phyloP scores from a whole-genome alignment of 2,113 vertebrate genomes.

The Petrocephalus microphthalmus region DNA sequence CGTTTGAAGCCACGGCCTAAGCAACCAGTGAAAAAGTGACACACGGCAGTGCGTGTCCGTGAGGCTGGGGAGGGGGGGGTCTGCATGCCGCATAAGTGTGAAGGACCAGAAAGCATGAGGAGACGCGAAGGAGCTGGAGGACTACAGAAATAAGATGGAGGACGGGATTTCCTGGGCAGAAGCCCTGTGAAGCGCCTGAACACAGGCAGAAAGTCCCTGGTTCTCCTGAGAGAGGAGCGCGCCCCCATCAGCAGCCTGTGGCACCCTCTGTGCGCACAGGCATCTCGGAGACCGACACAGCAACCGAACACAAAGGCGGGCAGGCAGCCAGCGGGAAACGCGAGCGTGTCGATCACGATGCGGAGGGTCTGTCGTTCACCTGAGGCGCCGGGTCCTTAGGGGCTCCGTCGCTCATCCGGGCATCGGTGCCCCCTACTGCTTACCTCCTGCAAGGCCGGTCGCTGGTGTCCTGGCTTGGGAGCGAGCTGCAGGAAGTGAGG shows the following conservation, averaged over 20 bases:
- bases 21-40: neutral
- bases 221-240: neutral
- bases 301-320: neutral
- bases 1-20: neutral
- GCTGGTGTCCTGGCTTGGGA: neutral
- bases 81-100: conserved; percentile 24
- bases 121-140: neutral
- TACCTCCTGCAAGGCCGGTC: neutral
- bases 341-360: neutral
- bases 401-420: neutral
- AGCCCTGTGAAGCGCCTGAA: conserved; percentile 42
- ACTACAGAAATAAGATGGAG: conserved; percentile 60
- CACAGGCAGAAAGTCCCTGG: conserved; percentile 3
- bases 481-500: neutral
- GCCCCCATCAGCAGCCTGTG: neutral
- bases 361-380: neutral
- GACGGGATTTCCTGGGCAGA: conserved; percentile 46
- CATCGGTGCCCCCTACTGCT: neutral
- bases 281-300: neutral
- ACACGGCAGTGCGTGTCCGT: neutral
- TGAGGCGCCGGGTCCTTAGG: neutral
- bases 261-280: neutral
- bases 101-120: neutral
- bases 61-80: neutral
- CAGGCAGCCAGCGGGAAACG: neutral